A percentile compares a stretch with the other conserved stretches of the same genome.
Conservation (phyloP, 1,140 invertebrate genomes). For the Vollenhovia emeryi region DNA sequence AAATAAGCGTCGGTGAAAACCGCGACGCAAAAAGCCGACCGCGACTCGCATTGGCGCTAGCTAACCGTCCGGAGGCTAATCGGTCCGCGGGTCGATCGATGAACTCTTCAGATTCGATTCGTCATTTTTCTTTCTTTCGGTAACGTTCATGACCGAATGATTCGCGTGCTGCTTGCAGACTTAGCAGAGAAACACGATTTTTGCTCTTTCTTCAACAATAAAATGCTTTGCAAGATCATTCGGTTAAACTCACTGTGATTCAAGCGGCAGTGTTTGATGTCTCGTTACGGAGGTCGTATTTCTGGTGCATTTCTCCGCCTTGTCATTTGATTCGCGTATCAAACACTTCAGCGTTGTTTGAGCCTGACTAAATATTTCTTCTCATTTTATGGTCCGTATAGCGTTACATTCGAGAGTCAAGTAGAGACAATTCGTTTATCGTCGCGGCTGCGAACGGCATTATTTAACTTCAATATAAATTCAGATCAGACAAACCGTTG, state of each 20-base stretch:
- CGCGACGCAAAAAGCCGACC: constrained; percentile 68
- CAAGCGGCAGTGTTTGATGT: constrained; percentile 14
- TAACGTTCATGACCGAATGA: not conserved
- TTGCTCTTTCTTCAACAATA: not conserved
- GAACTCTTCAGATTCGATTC: constrained; percentile 39
- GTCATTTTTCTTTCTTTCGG: constrained; percentile 34
- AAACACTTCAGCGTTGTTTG: constrained; percentile 29
- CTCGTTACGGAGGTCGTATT: constrained; percentile 3
- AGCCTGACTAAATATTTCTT: constrained; percentile 33
- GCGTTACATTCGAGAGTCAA: constrained; percentile 31
- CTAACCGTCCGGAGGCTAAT: constrained; percentile 62
- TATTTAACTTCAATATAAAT: constrained; percentile 38
- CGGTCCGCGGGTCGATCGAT: constrained; percentile 69
- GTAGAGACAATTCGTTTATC: constrained; percentile 28
- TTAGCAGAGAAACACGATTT: not conserved
- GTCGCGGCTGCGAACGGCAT: not conserved
- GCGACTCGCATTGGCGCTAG: constrained; percentile 18
- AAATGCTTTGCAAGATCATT: not conserved
- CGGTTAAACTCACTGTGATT: not conserved
- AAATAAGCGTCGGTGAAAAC: constrained; percentile 71
- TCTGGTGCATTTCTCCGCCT: constrained; percentile 1
- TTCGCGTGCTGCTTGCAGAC: not conserved
- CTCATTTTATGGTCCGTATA: not conserved
- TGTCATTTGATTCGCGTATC: not conserved
- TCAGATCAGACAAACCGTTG: not conserved